Evolutionary conservation across 2,888 invertebrate species (phyloP), one percentile per base, ranked within the genome.

Genomic region (Ormia ochracea): DNA sequence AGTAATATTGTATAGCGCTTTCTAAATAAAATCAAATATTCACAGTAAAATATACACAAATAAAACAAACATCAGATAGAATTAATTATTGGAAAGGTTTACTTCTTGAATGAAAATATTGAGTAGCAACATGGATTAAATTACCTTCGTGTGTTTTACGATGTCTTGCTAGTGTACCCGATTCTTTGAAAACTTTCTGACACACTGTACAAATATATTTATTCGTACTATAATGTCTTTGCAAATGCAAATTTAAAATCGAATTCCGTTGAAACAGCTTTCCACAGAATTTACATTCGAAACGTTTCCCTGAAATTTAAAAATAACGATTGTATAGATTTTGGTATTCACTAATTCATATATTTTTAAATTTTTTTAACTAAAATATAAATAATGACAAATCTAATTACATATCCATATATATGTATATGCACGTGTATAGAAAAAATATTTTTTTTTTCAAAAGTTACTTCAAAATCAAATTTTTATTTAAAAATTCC

Each of bases 121-220:
- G 50, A 0, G 7, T 48, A 61, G 0, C 9, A 2, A 12, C 17
- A n/a, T 0, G 17, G 17, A 26, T 14, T 19, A 17, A 41, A 69
- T 70, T 90, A 94, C 94, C 93, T 45, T 92, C 90, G 87, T 95
- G 95, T 50, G 93, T 93, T 59, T 93, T 91, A 45, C 91, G 90
- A 85, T 96, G 96, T 0, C 96, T 90, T 54, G 92, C 90, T 85
- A 95, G 91, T 85, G 94, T 94, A 86, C 93, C 93, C 58, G 91
- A 90, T 85, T 93, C 93, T 81, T 92, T 91, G 90, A 95, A 95
- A 19, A 92, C 89, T 86, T 93, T 93, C 17, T 91, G 90, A 83
- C 96, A 96, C 73, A 91, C 90, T 83, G 91, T 89, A 86, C 96
- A 96, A 83, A 90, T 89, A 88, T 92, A 92, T 1, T 91, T 90